Evolutionary conservation across 1,140 invertebrate genomes (phyloP).

Genomic region (Tetragnatha versicolor): DNA sequence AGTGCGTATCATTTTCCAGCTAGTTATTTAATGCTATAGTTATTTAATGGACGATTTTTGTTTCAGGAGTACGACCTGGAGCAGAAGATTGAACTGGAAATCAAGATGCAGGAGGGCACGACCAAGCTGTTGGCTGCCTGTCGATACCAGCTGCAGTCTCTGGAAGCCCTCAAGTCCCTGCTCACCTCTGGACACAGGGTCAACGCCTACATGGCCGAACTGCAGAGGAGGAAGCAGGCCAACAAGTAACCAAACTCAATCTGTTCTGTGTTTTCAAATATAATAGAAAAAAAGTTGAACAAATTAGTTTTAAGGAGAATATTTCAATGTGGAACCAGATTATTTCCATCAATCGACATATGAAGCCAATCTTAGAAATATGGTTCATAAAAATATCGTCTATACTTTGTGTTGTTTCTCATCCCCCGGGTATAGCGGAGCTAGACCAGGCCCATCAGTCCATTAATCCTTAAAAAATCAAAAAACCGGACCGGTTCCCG

Average conservation of each 20-base stretch:
- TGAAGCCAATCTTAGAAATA: too few species aligned
- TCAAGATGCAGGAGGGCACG: conserved; percentile 77
- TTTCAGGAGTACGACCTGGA: conserved; percentile 70
- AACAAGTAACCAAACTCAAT: too few species aligned
- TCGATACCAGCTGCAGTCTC: conserved; percentile 71
- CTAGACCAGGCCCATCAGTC: too few species aligned
- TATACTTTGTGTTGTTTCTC: too few species aligned
- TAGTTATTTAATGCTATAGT: too few species aligned
- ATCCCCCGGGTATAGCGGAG: too few species aligned
- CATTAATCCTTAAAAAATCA: too few species aligned
- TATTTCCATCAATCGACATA: too few species aligned
- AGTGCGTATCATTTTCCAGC: too few species aligned
- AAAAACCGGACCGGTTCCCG: too few species aligned
- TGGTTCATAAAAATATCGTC: too few species aligned
- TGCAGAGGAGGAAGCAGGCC: conserved; percentile 70
- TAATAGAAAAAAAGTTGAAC: background rate
- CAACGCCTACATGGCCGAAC: conserved; percentile 73
- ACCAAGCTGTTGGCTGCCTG: conserved; percentile 74
- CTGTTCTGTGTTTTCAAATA: background rate
- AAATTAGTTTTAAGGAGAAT: background rate
- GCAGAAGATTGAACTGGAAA: conserved; percentile 76
- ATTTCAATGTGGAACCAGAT: background rate
- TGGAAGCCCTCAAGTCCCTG: conserved; percentile 75
- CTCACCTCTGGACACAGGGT: conserved; percentile 75
- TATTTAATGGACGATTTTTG: too few species aligned